Conservation (phyloP, 2,888 invertebrate genomes). For the Mimumesa dahlbomi region DNA sequence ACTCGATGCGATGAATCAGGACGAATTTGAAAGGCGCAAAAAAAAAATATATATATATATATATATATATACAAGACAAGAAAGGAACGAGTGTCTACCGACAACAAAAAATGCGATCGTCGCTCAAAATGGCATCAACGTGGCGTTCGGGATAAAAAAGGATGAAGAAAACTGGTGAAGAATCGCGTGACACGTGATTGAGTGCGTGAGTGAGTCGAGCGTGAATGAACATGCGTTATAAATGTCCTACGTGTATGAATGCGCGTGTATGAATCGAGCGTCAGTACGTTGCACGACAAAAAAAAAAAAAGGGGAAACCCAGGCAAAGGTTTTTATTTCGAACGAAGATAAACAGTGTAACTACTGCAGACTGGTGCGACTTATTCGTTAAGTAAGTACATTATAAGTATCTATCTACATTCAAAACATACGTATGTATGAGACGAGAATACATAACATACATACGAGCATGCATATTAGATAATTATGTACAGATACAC, state of each 20-base stretch:
- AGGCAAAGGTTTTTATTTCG: slow-evolving; percentile 43
- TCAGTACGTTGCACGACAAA: slow-evolving; percentile 26
- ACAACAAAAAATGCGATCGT: slow-evolving; percentile 42
- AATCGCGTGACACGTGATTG: slow-evolving; percentile 25
- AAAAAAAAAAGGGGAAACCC: no score
- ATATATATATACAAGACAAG: slow-evolving; percentile 13
- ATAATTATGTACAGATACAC: slow-evolving; percentile 49
- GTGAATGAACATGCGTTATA: slow-evolving; percentile 7
- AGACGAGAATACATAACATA: slow-evolving; percentile 15
- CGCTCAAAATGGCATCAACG: slow-evolving; percentile 43
- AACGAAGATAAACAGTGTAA: slow-evolving; percentile 54
- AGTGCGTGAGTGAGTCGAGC: slow-evolving; percentile 16
- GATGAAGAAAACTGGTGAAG: slow-evolving; percentile 24
- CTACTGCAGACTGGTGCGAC: slow-evolving; percentile 64
- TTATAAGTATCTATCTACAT: slow-evolving; percentile 47
- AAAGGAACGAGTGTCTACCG: slow-evolving; percentile 26
- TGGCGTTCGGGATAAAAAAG: slow-evolving; percentile 38
- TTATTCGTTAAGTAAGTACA: slow-evolving; percentile 56
- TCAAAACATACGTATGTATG: slow-evolving; percentile 26
- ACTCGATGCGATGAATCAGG: slow-evolving; percentile 48
- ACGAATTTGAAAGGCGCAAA: slow-evolving; percentile 25
- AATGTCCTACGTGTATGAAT: slow-evolving; percentile 17
- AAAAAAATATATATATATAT: no score
- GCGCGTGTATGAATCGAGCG: slow-evolving; percentile 24
- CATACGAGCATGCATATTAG: slow-evolving; percentile 41